Evolutionary conservation across 2,888 invertebrate species (phyloP).

Genomic region (Microplitis deprimator): DNA sequence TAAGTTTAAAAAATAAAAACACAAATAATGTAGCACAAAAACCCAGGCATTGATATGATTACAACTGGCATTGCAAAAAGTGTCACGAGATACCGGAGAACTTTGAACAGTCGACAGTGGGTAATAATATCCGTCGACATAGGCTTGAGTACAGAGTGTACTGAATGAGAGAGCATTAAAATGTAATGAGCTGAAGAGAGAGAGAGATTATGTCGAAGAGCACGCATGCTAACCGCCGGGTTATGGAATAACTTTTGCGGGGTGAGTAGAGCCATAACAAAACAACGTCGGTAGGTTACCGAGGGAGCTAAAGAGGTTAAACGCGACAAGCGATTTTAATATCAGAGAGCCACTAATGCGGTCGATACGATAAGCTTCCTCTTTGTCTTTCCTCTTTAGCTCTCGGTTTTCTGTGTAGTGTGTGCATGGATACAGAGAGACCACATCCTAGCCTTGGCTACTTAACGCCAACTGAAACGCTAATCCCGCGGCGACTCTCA

Average conservation of each 20-base stretch:
- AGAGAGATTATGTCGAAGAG: not conserved
- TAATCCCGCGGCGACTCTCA: constrained; percentile 53
- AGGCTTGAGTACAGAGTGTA: not conserved
- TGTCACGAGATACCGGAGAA: constrained; percentile 15
- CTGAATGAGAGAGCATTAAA: not conserved
- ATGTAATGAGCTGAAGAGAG: not conserved
- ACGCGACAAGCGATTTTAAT: constrained; percentile 54
- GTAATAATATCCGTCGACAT: constrained; percentile 14
- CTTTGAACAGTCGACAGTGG: constrained; percentile 4
- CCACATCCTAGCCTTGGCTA: constrained; percentile 50
- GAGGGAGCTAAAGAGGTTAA: constrained; percentile 19
- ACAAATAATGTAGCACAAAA: not conserved
- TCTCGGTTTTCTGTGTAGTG: not conserved
- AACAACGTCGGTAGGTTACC: constrained; percentile 17
- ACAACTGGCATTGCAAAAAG: constrained; percentile 12
- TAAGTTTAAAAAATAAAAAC: not conserved
- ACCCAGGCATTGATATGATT: constrained; percentile 14
- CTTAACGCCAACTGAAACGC: constrained; percentile 63
- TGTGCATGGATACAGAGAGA: constrained; percentile 4
- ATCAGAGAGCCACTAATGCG: constrained; percentile 49
- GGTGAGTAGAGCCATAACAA: not conserved
- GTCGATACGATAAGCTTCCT: constrained; percentile 60
- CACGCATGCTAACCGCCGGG: constrained; percentile 9
- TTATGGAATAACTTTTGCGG: not conserved
- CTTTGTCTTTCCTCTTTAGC: constrained; percentile 25